These are phyloP conservation scores for Zaprionus camerounensis DNA, from an alignment of 1,140 invertebrate genomes.

Conservation along the genomic window DNA sequence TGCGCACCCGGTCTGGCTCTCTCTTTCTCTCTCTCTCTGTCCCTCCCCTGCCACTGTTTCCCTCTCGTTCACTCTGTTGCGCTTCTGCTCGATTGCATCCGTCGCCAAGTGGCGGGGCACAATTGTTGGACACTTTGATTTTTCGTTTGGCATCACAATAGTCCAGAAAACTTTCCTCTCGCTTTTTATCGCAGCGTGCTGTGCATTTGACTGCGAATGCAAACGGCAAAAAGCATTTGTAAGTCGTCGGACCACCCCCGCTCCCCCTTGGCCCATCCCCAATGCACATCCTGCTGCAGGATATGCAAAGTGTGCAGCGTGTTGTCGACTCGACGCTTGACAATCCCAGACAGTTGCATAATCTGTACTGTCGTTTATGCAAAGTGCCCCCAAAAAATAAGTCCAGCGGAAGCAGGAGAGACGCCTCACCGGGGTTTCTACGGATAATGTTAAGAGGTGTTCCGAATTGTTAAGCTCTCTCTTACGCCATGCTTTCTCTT, in stretches of 20 bases:
- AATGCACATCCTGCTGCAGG: conserved; percentile 35
- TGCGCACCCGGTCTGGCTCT: conserved; percentile 16
- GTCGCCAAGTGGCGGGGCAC: conserved; percentile 55
- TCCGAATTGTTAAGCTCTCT: conserved; percentile 52
- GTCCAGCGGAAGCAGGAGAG: conserved; percentile 10
- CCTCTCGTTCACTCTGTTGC: background rate
- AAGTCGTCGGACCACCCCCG: conserved; percentile 32
- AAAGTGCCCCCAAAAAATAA: conserved; percentile 57
- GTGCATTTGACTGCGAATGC: conserved; percentile 58
- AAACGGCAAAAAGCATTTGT: conserved; percentile 74
- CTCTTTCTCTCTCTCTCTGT: conserved; percentile 14
- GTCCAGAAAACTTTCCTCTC: conserved; percentile 52
- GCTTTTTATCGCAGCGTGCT: conserved; percentile 38
- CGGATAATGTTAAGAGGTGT: conserved; percentile 62
- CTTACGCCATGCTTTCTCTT: background rate
- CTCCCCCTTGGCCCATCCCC: background rate
- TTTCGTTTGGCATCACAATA: conserved; percentile 60
- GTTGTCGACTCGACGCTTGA: conserved; percentile 55
- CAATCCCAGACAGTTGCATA: conserved; percentile 79
- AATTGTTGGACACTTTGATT: conserved; percentile 79
- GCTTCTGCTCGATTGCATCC: conserved; percentile 61
- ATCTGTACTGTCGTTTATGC: conserved; percentile 79
- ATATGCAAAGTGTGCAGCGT: conserved; percentile 75
- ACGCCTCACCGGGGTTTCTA: conserved; percentile 12
- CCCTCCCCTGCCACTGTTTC: background rate